Conservation (phyloP, 2,888 invertebrate species). For the Cremastinae sp. region DNA sequence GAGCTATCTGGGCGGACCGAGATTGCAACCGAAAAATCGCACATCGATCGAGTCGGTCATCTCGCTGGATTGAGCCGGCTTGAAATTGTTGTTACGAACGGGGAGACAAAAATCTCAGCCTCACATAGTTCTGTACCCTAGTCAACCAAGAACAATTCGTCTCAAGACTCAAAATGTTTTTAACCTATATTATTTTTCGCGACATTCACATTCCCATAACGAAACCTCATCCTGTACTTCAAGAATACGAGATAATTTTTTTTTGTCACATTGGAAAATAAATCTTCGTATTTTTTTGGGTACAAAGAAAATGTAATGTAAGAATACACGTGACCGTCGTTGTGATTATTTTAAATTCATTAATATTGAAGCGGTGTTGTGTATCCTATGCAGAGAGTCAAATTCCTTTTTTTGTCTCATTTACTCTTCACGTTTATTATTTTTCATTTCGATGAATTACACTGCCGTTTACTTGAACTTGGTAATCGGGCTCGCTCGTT, state of each 20-base stretch:
- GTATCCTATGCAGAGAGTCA: not conserved
- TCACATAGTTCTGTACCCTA: conserved; percentile 56
- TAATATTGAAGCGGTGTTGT: conserved; percentile 23
- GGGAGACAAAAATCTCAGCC: conserved; percentile 29
- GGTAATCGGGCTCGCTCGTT: conserved; percentile 60
- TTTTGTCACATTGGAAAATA: not conserved
- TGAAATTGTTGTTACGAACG: conserved; percentile 3
- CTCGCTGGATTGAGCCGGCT: conserved; percentile 82
- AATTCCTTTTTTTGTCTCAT: not conserved
- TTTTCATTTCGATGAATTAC: conserved; percentile 44
- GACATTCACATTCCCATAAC: conserved; percentile 1
- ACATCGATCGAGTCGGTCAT: conserved; percentile 86
- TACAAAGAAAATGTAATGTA: conserved; percentile 13
- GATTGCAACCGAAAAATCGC: conserved; percentile 81
- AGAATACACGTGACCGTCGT: conserved; percentile 19
- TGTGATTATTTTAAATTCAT: conserved; percentile 41
- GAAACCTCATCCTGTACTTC: not conserved
- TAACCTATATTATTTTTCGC: not conserved
- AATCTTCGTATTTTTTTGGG: not conserved
- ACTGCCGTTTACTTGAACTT: conserved; percentile 60
- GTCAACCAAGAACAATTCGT: conserved; percentile 56
- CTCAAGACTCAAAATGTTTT: conserved; percentile 40
- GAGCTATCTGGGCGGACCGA: conserved; percentile 86
- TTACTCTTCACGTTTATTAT: not conserved
- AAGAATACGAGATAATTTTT: not conserved